Evolutionary conservation across 2,797 vertebrate genomes (phyloP).

Genomic region (Manis crassicaudata): DNA sequence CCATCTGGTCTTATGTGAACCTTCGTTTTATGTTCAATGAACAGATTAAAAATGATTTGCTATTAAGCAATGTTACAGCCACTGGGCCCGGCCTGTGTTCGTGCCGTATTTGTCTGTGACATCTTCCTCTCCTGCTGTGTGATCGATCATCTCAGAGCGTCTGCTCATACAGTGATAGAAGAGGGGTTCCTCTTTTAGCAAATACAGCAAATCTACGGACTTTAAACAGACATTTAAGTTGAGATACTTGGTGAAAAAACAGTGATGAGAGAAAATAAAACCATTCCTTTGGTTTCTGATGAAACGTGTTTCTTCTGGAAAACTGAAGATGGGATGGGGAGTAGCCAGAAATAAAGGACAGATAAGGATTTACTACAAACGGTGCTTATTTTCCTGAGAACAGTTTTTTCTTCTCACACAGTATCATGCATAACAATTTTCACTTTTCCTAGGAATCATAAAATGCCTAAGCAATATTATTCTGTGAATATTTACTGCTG

Average conservation of each 20-base stretch:
- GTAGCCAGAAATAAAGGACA: background rate
- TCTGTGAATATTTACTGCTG: constrained; percentile 18
- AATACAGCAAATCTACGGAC: background rate
- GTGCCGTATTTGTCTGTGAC: rapidly evolving
- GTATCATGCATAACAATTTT: background rate
- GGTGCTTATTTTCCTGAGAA: background rate
- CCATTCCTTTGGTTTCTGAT: background rate
- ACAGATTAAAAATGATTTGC: background rate
- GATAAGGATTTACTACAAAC: background rate
- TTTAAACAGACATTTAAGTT: background rate
- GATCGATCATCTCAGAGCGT: background rate
- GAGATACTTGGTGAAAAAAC: background rate
- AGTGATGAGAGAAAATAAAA: background rate
- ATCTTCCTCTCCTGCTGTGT: rapidly evolving
- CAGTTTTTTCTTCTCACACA: background rate
- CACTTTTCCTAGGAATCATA: background rate
- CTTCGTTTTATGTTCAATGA: background rate
- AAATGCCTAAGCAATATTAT: background rate
- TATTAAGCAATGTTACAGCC: background rate
- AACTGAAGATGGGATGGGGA: background rate
- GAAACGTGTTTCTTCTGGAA: background rate
- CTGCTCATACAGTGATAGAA: too few relatives aligned
- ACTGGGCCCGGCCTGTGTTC: background rate
- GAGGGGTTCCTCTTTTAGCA: background rate
- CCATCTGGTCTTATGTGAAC: background rate